Base-by-base conservation (phyloP, 2,888 invertebrate genomes). In the Teinopalpus imperialis region DNA sequence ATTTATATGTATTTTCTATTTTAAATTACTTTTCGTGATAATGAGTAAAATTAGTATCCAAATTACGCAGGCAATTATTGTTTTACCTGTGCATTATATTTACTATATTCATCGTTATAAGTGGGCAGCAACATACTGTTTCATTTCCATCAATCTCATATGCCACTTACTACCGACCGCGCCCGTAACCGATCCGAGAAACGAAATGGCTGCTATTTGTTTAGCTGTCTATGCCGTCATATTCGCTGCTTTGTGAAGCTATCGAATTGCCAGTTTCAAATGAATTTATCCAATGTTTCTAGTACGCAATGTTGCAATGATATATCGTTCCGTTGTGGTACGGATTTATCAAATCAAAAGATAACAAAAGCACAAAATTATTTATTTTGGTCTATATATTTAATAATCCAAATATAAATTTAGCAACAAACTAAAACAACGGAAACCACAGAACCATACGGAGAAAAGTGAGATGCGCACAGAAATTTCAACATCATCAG, bases 281-380 rank as follows among this genome's bases (percentile, higher is more conserved):
- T 43, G 32, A 47, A 48, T 52, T 18, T 39, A 53, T 43, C 53
- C 42, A 42, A 56, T 53, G 7, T 29, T n/a, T 43, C 35, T 10
- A 30, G 7, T 23, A 16, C 21, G 7, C 23, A 29, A 23, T 10
- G 27, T 14, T 14, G 12, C 9, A 4, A 36, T 20, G 13, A 9
- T 21, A n/a, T n/a, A 20, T 27, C 9, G 7, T 13, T 16, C 2
- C 16, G 2, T 16, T 3, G 4, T 16, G 16, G 2, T 10, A 20
- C 16, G 7, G 2, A 20, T 18, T 20, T 7, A 20, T 16, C 6
- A 12, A 24, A 24, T 36, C 26, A 26, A 26, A 9, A 8, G 5
- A 29, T 6, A 10, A 29, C 5, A 2, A 29, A n/a, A n/a, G n/a
- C n/a, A n/a, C n/a, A n/a, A n/a, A n/a, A n/a, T n/a, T n/a, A n/a